Evolutionary conservation across 2,113 vertebrate species (phyloP).

Genomic region (Sturnus vulgaris): DNA sequence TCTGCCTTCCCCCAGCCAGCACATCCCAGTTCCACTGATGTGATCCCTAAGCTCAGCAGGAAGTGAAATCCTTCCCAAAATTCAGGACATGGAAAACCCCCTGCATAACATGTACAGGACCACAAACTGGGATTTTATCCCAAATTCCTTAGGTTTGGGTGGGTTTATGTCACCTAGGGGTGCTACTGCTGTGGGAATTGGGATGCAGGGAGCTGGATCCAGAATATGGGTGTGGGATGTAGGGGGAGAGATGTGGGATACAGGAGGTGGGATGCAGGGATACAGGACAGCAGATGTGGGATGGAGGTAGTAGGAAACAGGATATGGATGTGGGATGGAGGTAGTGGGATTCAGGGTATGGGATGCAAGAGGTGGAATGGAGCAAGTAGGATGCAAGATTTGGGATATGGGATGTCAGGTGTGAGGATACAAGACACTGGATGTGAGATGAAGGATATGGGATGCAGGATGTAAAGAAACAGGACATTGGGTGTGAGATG

Average conservation of each 20-base stretch:
- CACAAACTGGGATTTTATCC: not conserved
- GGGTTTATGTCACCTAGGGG: rapidly evolving
- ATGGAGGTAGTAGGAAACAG: not conserved
- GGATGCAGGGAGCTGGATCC: not conserved
- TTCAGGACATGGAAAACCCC: rapidly evolving
- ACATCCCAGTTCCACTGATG: rapidly evolving
- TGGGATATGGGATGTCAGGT: not conserved
- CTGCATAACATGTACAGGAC: rapidly evolving
- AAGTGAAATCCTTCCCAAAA: not conserved
- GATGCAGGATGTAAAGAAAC: not conserved
- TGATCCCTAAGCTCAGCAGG: rapidly evolving
- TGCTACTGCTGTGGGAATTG: not conserved
- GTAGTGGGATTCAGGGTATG: not conserved
- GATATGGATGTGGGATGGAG: too few relatives aligned
- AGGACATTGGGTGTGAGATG: not conserved
- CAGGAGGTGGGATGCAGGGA: not conserved
- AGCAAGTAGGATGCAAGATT: not conserved
- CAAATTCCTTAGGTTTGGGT: not conserved
- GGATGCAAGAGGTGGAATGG: not conserved
- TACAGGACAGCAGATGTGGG: not conserved
- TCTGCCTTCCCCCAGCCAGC: not conserved
- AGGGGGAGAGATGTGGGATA: not conserved
- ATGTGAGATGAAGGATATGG: not conserved
- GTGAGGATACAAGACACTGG: not conserved
- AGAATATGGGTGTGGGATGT: not conserved